Percentiles rank a stretch among this genome's conserved stretches.
Evolutionary conservation across 2,113 vertebrate genomes (phyloP).

Genomic region (Boulengeromyrus knoepffleri): DNA sequence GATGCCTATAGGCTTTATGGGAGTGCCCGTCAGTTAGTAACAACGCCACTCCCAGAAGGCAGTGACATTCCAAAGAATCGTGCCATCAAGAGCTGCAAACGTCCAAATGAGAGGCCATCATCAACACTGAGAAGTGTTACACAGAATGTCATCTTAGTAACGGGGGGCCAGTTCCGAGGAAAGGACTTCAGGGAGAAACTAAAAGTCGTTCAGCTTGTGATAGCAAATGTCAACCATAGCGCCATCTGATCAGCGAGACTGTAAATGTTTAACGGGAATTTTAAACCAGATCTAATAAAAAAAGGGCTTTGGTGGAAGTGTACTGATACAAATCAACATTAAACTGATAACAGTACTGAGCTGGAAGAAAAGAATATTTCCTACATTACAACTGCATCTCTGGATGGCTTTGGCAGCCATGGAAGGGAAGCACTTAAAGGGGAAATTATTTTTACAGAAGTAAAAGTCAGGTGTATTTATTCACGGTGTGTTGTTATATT

Average conservation of each 20-base stretch:
- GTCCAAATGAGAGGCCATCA: neutral
- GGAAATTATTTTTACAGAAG: neutral
- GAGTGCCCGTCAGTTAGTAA: slow-evolving; percentile 12
- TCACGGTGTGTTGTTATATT: neutral
- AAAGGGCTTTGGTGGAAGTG: neutral
- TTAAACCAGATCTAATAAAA: neutral
- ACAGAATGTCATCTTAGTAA: neutral
- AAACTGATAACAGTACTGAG: neutral
- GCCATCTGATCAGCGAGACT: neutral
- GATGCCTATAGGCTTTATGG: slow-evolving; percentile 7
- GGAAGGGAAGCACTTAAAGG: neutral
- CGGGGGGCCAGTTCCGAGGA: neutral
- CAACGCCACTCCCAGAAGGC: neutral
- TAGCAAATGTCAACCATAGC: neutral
- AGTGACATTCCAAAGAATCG: neutral
- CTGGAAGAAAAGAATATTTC: neutral
- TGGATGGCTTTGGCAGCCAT: neutral
- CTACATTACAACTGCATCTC: neutral
- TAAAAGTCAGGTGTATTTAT: neutral
- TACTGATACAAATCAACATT: neutral
- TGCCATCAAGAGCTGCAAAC: neutral
- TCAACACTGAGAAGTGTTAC: neutral
- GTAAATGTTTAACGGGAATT: neutral
- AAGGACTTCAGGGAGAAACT: neutral
- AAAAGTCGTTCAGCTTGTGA: neutral